These are phyloP conservation scores for Sebastes glaucus DNA, from an alignment of 2,797 vertebrate species.

Conservation along the genomic window DNA sequence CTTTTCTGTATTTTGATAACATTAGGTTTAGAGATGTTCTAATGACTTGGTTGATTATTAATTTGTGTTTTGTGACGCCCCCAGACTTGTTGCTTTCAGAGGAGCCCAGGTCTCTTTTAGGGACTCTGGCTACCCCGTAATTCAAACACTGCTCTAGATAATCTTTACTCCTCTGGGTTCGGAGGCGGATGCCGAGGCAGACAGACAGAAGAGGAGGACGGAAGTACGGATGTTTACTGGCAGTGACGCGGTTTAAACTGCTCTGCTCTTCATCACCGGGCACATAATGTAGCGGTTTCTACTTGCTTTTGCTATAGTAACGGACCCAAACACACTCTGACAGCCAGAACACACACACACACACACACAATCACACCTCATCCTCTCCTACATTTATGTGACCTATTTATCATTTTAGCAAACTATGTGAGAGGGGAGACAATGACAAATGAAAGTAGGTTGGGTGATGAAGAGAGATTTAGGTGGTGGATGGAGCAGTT, in stretches of 20 bases:
- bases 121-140: neutral
- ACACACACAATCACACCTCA: neutral
- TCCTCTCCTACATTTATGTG: neutral
- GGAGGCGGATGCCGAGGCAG: neutral
- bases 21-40: neutral
- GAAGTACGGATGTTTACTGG: constrained; percentile 51
- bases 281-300: constrained; percentile 13
- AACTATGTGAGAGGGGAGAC: neutral
- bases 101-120: neutral
- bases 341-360: neutral
- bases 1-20: neutral
- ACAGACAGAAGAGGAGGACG: constrained; percentile 6
- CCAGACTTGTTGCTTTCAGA: neutral
- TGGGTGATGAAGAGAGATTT: neutral
- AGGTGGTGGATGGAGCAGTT: neutral
- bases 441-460: neutral
- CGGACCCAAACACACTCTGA: constrained; percentile 34
- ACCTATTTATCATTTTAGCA: constrained; percentile 9
- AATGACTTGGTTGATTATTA: neutral
- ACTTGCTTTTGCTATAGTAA: constrained; percentile 33
- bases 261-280: constrained; percentile 59
- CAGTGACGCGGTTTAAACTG: constrained; percentile 22
- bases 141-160: neutral
- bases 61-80: neutral
- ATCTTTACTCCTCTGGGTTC: neutral